Base-by-base conservation (phyloP, 1,140 invertebrate genomes). In the Caenorhabditis latens region DNA sequence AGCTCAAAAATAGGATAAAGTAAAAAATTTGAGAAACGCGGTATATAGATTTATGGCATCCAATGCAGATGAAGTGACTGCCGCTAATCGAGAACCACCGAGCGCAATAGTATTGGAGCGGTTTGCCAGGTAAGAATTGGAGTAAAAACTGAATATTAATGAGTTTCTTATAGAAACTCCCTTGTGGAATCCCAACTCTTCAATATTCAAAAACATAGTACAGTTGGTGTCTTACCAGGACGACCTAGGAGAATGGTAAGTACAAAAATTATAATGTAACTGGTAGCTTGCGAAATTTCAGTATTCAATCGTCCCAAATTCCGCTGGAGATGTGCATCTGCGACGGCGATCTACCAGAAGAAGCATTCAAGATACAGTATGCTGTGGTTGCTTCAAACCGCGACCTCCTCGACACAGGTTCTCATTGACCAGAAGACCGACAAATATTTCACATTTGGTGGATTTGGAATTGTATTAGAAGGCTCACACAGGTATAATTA, bases 21-120 rank as follows among this genome's bases (percentile, higher is more conserved):
- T 0, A 43, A 46, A 71, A 46, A 16, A 46, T 43, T n/a, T 43
- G 0, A n/a, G n/a, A 63, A 63, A 1, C 6, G 2, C 58, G n/a
- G 42, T 21, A 55, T 86, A 86, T 57, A 90, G 90, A 71, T 91
- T 91, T 55, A 91, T 92, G 90, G 90, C 91, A 8, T 71, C 91
- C 42, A 91, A 91, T 57, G 89, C 90, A 16, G 90, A 92, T 71
- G 86, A 89, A 21, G 90, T 90, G 9, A 90, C 89, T 40, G 90
- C 89, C 0, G 86, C 86, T 0, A 32, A 86, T 3, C 19, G 88
- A 42, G 85, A 87, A 43, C 87, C 87, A 19, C 71, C 86, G 0
- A 63, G 85, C 21, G 84, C 87, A 14, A 87, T 88, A 24, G 85
- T 88, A 2, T 67, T 88, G 11, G 87, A 88, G 65, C 42, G 84